A percentile compares a stretch with the other conserved stretches of the same genome.
phyloP scores from a whole-genome alignment of 1,140 invertebrate genomes.

The Pissodes strobi region DNA sequence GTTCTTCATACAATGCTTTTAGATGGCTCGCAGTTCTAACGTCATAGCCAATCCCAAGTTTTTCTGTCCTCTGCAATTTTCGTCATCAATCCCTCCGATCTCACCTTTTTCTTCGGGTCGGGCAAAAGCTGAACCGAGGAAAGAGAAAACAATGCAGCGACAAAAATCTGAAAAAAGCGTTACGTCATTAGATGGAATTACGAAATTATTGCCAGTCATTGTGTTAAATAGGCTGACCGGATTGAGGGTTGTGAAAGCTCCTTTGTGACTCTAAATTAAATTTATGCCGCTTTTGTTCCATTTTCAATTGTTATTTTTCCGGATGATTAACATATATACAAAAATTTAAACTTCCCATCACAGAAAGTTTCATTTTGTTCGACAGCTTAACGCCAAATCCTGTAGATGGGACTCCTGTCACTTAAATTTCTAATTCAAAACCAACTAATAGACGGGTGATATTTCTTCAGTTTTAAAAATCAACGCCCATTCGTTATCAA shows the following conservation, averaged over 20 bases:
- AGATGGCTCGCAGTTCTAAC: too few relatives aligned
- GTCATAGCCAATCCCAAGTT: not conserved
- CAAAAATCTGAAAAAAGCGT: slow-evolving; percentile 73
- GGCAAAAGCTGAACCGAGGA: slow-evolving; percentile 79
- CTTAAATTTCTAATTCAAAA: too few relatives aligned
- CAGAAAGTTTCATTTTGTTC: too few relatives aligned
- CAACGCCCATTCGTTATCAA: too few relatives aligned
- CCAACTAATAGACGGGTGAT: too few relatives aligned
- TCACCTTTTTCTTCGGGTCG: slow-evolving; percentile 54
- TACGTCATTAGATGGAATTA: slow-evolving; percentile 5
- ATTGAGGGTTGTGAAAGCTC: not conserved
- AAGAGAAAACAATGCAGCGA: slow-evolving; percentile 87
- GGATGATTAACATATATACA: too few relatives aligned
- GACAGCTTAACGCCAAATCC: too few relatives aligned
- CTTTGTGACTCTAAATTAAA: slow-evolving; percentile 23
- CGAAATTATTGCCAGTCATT: slow-evolving; percentile 23
- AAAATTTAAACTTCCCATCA: too few relatives aligned
- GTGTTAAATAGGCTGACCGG: slow-evolving; percentile 31
- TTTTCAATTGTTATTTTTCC: slow-evolving; percentile 17
- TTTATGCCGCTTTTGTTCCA: slow-evolving; percentile 9
- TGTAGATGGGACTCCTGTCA: too few relatives aligned
- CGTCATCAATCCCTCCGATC: not conserved
- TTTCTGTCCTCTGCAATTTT: not conserved
- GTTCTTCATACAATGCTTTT: too few relatives aligned
- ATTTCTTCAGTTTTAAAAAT: too few relatives aligned